These are phyloP conservation scores for Prochilodus magdalenae DNA, from an alignment of 2,113 vertebrate species.

Conservation along the genomic window DNA sequence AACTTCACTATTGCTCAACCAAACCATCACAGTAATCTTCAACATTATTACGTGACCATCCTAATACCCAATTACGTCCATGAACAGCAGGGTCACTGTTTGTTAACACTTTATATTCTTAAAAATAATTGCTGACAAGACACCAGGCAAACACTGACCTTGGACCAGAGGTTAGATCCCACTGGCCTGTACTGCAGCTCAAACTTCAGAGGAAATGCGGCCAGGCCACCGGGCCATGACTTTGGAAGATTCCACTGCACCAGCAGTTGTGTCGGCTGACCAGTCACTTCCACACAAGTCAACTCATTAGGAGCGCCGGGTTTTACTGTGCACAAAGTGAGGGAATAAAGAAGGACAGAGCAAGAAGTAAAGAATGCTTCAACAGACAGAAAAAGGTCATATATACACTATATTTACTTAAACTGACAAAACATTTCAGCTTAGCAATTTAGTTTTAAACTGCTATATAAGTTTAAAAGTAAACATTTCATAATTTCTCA, in stretches of 20 bases:
- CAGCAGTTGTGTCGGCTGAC: slow-evolving; percentile 62
- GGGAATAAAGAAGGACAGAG: slow-evolving; percentile 18
- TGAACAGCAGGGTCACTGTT: background rate
- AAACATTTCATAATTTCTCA: too few relatives aligned
- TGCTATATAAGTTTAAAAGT: too few relatives aligned
- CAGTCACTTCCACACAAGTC: slow-evolving; percentile 47
- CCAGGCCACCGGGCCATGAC: slow-evolving; percentile 64
- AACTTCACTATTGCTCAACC: too few relatives aligned
- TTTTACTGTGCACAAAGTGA: slow-evolving; percentile 69
- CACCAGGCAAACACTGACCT: slow-evolving; percentile 58
- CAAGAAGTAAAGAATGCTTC: background rate
- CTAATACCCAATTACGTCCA: too few relatives aligned
- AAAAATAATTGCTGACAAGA: background rate
- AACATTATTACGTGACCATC: too few relatives aligned
- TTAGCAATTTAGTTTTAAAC: too few relatives aligned
- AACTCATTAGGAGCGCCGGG: slow-evolving; percentile 73
- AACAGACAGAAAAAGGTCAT: too few relatives aligned
- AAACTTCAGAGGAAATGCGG: slow-evolving; percentile 69
- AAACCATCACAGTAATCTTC: background rate
- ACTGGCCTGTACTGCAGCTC: slow-evolving; percentile 74
- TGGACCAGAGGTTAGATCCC: slow-evolving; percentile 74
- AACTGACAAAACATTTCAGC: background rate
- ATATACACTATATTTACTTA: background rate
- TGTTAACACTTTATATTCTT: background rate
- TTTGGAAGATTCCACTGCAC: slow-evolving; percentile 70